phyloP scores from a whole-genome alignment of 2,797 vertebrate species.

The Austrolebias charrua region DNA sequence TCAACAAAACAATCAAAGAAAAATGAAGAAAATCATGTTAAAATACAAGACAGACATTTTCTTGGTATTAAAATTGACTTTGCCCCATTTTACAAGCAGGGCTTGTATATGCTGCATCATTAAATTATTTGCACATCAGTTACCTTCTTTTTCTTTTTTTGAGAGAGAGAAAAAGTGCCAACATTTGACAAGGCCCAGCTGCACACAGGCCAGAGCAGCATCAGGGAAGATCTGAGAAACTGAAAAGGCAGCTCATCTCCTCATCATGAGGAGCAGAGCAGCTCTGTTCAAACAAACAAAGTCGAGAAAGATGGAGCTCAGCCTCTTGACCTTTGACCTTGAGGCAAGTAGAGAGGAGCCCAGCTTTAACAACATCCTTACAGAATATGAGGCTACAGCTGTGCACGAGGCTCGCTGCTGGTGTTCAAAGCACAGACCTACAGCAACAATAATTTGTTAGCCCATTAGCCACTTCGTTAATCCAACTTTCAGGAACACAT shows the following conservation, averaged over 20 bases:
- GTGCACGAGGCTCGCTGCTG: conserved; percentile 4
- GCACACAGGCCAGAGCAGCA: conserved; percentile 35
- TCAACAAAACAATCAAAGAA: conserved; percentile 68
- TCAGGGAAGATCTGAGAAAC: not conserved
- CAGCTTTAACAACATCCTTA: conserved; percentile 14
- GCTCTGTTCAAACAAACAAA: conserved; percentile 29
- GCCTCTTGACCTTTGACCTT: conserved; percentile 31
- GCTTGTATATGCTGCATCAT: conserved; percentile 36
- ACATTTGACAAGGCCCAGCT: conserved; percentile 65
- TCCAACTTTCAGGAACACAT: no score
- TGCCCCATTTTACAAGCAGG: conserved; percentile 43
- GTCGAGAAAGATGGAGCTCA: conserved; percentile 18
- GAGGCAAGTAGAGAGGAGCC: conserved; percentile 15
- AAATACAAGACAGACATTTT: conserved; percentile 45
- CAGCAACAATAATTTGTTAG: no score
- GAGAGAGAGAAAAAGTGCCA: conserved; percentile 27
- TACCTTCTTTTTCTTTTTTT: conserved; percentile 11
- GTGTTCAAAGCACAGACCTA: conserved; percentile 1
- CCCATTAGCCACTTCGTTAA: no score
- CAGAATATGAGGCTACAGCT: conserved; percentile 4
- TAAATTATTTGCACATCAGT: conserved; percentile 60
- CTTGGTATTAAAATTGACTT: conserved; percentile 50
- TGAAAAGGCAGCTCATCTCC: conserved; percentile 34
- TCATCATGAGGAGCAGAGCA: conserved; percentile 28
- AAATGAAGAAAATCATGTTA: conserved; percentile 64